Evolutionary conservation across 2,888 invertebrate species (phyloP), one percentile per base, ranked within the genome.

Genomic region (Aphidius colemani): DNA sequence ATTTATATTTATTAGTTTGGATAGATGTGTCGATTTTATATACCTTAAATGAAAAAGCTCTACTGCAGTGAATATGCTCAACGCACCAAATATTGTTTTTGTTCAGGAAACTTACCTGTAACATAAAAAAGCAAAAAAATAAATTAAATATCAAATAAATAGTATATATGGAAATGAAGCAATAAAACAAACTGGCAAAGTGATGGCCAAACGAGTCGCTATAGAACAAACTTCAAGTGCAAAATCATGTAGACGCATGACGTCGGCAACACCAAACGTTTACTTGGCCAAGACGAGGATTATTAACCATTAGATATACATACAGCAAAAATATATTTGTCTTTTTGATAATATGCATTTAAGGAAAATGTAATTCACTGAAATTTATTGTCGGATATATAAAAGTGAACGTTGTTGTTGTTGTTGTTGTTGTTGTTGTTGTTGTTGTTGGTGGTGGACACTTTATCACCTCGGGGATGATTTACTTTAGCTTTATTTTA

Each of bases 21-120:
- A 61, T 61, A 56, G 56, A 61, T 61, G 55, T 56, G 61, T 50
- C 61, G 55, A 61, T 61, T 61, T 48, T 41, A 3, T 18, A 18
- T 41, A n/a, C n/a, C 40, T 55, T 61, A 49, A 56, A 55, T 61
- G 53, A n/a, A n/a, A 61, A 51, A 60, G 51, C 43, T 53, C 30
- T 30, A 39, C n/a, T 48, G 40, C 10, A 10, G 40, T 8, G 48
- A 48, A 58, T 58, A n/a, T n/a, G n/a, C 13, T 48, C 7, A 58
- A 40, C 39, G 40, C 8, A 48, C 44, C 9, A 18, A 13, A 39
- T 10, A 18, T 18, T 18, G 13, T 18, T 18, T 18, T 18, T 18
- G 13, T 18, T 18, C 13, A 18, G 13, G 13, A 18, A 39, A 67
- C 69, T 69, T 67, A 71, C 69, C 71, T 70, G 67, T 13, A 71